These are phyloP conservation scores for Himalopsyche kuldschensis DNA, from an alignment of 2,888 invertebrate genomes.

Conservation along the genomic window DNA sequence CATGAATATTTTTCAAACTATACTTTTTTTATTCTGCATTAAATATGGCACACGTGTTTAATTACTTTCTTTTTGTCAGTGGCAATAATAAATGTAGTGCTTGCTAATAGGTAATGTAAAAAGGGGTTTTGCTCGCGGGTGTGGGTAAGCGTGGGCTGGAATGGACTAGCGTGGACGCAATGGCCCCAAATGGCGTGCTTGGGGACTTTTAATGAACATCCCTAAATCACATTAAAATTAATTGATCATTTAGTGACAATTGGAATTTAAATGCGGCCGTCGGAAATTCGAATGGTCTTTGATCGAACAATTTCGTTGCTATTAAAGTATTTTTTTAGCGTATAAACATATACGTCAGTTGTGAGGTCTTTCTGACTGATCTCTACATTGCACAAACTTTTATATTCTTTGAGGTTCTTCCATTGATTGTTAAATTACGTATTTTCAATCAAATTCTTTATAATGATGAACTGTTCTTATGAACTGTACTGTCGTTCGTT, in stretches of 20 bases:
- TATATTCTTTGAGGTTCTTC: too few relatives aligned
- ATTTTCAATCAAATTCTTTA: too few relatives aligned
- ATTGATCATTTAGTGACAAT: neutral
- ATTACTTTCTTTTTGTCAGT: neutral
- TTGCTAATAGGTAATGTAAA: neutral
- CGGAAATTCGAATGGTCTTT: neutral
- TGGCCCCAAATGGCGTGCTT: neutral
- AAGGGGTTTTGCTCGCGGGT: neutral
- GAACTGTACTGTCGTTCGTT: too few relatives aligned
- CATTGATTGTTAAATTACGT: too few relatives aligned
- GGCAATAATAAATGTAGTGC: neutral
- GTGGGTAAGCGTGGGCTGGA: neutral
- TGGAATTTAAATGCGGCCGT: neutral
- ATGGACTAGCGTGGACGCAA: neutral
- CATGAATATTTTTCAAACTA: too few relatives aligned
- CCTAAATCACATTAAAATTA: neutral
- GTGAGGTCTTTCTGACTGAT: too few relatives aligned
- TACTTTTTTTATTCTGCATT: neutral
- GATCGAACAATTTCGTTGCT: too few relatives aligned
- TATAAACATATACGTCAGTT: too few relatives aligned
- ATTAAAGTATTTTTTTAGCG: too few relatives aligned
- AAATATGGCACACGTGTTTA: neutral
- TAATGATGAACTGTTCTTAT: too few relatives aligned
- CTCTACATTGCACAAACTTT: too few relatives aligned
- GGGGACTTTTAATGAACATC: neutral